phyloP scores from a whole-genome alignment of 2,797 vertebrate genomes.

The Cercopithecus neglectus region DNA sequence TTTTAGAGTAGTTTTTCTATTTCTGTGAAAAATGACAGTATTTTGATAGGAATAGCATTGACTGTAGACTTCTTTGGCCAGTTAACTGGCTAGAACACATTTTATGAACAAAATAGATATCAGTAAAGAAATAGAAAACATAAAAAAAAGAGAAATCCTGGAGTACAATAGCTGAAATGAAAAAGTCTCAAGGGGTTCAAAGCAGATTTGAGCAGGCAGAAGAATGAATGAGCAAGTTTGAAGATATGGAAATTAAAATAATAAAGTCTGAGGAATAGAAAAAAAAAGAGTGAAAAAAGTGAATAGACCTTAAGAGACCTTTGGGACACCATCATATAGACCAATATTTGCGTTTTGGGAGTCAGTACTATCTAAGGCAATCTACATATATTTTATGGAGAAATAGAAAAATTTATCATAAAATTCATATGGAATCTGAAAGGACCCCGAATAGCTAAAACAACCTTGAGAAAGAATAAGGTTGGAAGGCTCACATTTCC shows the following conservation, averaged over 20 bases:
- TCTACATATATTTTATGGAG: not conserved
- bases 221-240: too few relatives aligned
- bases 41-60: too few relatives aligned
- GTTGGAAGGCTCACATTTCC: not conserved
- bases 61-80: too few relatives aligned
- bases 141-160: not conserved
- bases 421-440: not conserved
- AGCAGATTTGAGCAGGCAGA: too few relatives aligned
- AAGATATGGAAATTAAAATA: too few relatives aligned
- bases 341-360: not conserved
- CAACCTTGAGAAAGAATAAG: not conserved
- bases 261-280: too few relatives aligned
- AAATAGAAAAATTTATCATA: not conserved
- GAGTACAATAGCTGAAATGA: not conserved
- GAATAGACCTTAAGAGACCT: not conserved
- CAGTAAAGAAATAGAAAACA: not conserved
- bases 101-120: not conserved
- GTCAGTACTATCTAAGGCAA: not conserved
- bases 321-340: not conserved
- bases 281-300: too few relatives aligned
- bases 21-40: too few relatives aligned
- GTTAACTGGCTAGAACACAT: not conserved
- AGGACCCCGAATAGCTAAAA: not conserved
- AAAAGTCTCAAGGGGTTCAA: too few relatives aligned
- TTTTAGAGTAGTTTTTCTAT: too few relatives aligned